Base-by-base conservation (phyloP, 2,888 invertebrate species). In the Caenorhabditis virilis region DNA sequence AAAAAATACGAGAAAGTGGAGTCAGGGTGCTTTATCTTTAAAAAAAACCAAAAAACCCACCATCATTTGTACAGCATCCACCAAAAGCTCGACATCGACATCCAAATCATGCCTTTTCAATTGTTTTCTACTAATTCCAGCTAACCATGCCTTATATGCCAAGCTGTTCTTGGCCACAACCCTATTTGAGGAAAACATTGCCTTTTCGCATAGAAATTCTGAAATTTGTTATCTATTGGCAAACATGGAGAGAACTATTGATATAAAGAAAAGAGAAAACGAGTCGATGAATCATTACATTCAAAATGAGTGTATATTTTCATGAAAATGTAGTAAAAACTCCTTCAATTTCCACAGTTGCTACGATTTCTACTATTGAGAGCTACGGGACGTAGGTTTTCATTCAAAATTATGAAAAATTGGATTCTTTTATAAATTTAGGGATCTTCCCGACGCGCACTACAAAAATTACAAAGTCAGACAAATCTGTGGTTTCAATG, bases 401-500 rank as follows among this genome's bases (percentile, higher is more conserved):
- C 41, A 35, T n/a, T n/a, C n/a, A n/a, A 11, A 48, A 23, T 0
- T n/a, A n/a, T n/a, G n/a, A n/a, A n/a, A n/a, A n/a, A n/a, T n/a
- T n/a, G n/a, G n/a, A n/a, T n/a, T n/a, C n/a, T n/a, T n/a, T n/a
- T n/a, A n/a, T n/a, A n/a, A n/a, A 20, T 63, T 25, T 38, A 65
- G 64, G 1, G 64, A 65, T 2, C 15, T 65, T 23, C 64, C 64
- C 11, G 38, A 52, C 15, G 43, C 35, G 2, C 64, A 65, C 23
- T 59, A 65, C 27, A 35, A 39, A n/a, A 43, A 55, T 9, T 65
- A 47, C 16, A 36, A 22, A 30, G 64, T 58, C 35, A 45, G 30
- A 18, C 18, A 6, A 33, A 65, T 65, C n/a, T 65, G 55, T 18
- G 64, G 64, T 5, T 51, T 59, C 39, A 49, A 59, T 15, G 59